These are phyloP conservation scores for Limanda limanda DNA, from an alignment of 2,113 vertebrate genomes.

Conservation along the genomic window DNA sequence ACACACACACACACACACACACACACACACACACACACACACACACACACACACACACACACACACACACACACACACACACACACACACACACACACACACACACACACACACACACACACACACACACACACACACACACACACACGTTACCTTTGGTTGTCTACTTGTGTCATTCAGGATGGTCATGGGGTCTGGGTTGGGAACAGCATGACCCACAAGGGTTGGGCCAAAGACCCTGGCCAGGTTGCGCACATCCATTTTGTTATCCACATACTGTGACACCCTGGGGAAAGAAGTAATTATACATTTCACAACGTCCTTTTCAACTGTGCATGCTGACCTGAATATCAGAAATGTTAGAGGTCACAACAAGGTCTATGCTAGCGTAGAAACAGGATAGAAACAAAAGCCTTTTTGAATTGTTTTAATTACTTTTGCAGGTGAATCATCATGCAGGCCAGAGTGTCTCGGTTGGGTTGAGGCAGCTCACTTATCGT, in stretches of 20 bases:
- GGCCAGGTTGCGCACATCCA: slow-evolving; percentile 89
- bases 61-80: not conserved
- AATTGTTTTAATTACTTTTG: slow-evolving; percentile 83
- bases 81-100: not conserved
- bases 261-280: slow-evolving; percentile 87
- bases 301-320: not conserved
- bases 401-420: not conserved
- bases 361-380: not conserved
- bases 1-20: not conserved
- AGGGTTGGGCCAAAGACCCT: slow-evolving; percentile 93
- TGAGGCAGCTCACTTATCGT: slow-evolving; percentile 88
- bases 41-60: not conserved
- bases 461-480: slow-evolving; percentile 93
- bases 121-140: not conserved
- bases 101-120: not conserved
- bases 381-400: not conserved
- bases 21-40: not conserved
- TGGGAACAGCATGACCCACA: slow-evolving; percentile 89
- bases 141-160: slow-evolving; percentile 83
- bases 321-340: not conserved
- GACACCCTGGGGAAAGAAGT: slow-evolving; percentile 83
- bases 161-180: slow-evolving; percentile 91
- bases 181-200: slow-evolving; percentile 90
- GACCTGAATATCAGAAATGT: not conserved
- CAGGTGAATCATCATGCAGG: slow-evolving; percentile 93